Percentiles rank a stretch among this genome's conserved stretches.
These are phyloP conservation scores for Xanthia icteritia DNA, from an alignment of 2,888 invertebrate genomes.

Conservation along the genomic window DNA sequence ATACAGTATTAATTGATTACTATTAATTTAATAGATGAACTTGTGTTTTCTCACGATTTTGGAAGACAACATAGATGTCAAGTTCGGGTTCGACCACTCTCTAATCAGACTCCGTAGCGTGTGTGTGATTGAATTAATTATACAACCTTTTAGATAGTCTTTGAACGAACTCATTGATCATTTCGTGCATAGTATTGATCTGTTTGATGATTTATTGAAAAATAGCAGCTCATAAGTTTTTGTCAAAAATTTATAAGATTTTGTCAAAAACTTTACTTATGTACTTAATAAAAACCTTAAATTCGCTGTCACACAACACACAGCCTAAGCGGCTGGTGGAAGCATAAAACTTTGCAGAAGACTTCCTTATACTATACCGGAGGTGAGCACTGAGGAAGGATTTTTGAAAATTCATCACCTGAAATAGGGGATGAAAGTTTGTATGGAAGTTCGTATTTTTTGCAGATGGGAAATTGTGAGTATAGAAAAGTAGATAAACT, in stretches of 20 bases:
- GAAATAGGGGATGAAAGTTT: neutral
- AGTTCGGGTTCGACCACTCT: neutral
- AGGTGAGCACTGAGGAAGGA: neutral
- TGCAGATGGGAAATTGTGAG: neutral
- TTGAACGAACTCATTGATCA: neutral
- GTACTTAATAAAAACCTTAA: no score
- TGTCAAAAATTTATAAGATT: neutral
- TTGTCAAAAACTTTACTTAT: no score
- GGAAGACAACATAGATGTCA: neutral
- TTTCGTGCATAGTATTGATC: neutral
- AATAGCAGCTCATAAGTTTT: neutral
- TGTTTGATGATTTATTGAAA: neutral
- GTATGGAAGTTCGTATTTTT: neutral
- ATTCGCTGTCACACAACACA: no score
- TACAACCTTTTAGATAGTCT: neutral
- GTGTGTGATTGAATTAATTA: neutral
- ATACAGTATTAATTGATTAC: slow-evolving; percentile 41
- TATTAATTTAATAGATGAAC: slow-evolving; percentile 9
- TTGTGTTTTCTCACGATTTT: slow-evolving; percentile 44
- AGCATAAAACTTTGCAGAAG: neutral
- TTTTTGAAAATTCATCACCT: neutral
- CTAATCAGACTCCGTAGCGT: neutral
- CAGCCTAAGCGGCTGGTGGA: no score
- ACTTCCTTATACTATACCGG: neutral
- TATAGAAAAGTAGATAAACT: neutral